Conservation (phyloP, 2,113 vertebrate species). For the Orcinus orca region DNA sequence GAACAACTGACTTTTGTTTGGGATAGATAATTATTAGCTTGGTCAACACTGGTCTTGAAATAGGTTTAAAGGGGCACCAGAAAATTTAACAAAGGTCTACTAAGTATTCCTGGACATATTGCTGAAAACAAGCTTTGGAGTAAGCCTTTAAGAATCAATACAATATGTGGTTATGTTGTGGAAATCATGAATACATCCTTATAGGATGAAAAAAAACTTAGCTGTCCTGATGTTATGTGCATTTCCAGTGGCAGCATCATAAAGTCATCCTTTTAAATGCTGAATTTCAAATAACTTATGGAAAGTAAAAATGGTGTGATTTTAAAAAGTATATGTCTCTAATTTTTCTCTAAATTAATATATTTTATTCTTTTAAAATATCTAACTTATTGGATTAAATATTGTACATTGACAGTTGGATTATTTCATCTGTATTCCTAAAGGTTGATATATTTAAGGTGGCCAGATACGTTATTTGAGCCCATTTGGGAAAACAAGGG, state of each 20-base stretch:
- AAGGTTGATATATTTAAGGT: neutral
- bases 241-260: neutral
- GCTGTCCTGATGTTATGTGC: neutral
- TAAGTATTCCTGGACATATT: neutral
- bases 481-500: neutral
- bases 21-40: neutral
- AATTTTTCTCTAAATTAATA: neutral
- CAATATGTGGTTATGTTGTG: neutral
- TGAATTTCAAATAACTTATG: neutral
- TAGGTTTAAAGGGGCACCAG: neutral
- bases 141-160: neutral
- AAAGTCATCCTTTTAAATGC: neutral
- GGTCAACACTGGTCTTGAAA: neutral
- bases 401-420: neutral
- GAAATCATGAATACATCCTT: neutral
- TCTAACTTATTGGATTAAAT: neutral
- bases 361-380: slow-evolving; percentile 26
- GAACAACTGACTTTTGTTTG: slow-evolving; percentile 6
- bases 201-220: neutral
- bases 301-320: neutral
- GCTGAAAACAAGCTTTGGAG: neutral
- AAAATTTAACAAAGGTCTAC: neutral
- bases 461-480: neutral
- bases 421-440: neutral
- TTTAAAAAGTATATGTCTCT: neutral